Evolutionary conservation across 2,888 invertebrate species (phyloP), one percentile per base, ranked within the genome.

Genomic region (Plagiodera versicolora): DNA sequence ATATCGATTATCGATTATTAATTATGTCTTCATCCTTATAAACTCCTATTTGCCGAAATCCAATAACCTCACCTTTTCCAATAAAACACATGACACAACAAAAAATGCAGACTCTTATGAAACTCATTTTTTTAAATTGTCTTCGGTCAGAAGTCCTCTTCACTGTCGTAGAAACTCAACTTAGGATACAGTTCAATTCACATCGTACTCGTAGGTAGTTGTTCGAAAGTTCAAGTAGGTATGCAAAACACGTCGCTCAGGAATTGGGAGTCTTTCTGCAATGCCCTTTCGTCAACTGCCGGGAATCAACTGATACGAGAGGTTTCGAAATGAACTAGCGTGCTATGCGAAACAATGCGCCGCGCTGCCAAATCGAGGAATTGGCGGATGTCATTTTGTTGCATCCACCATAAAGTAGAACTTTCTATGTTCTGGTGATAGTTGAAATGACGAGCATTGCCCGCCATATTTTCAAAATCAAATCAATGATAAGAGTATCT

Each of bases 361-460:
- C 9, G 32, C 28, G 61, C 48, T 61, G 61, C 45, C 61, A 35
- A 53, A 20, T 62, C 53, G 52, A 32, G 20, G 19, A 32, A 47
- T 52, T 52, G 28, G 39, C 14, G 39, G 39, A 39, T 39, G 14
- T 11, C 14, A 39, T 39, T 39, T 3, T 24, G 24, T 3, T 24
- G 3, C 6, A 6, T 5, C 6, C 24, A 6, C 24, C 24, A 24
- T 24, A 24, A 24, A 24, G 24, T 24, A 24, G 3, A 24, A 24
- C 4, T 24, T 24, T 24, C 24, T 24, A 24, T 24, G 24, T 24
- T 24, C 6, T 24, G 24, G 24, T 24, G 24, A 39, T 39, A n/a
- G 2, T 39, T 39, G 16, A 4, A 14, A 6, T 39, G 39, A 8
- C 39, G n/a, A 39, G n/a, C n/a, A n/a, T n/a, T n/a, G n/a, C n/a